These are phyloP conservation scores for Rhopalosiphum nymphaeae DNA, from an alignment of 2,888 invertebrate species.

Conservation along the genomic window DNA sequence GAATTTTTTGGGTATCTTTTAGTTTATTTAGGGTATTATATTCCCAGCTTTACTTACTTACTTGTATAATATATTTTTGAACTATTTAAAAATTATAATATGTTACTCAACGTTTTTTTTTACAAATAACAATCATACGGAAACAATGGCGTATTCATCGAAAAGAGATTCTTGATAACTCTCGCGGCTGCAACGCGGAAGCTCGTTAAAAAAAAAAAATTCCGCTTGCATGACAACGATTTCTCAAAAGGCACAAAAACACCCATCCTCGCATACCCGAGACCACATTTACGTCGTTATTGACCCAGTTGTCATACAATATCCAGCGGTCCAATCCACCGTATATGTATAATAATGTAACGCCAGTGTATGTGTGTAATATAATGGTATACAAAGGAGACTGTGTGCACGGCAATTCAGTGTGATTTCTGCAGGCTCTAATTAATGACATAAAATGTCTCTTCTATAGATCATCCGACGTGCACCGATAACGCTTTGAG, in stretches of 20 bases:
- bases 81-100: background rate
- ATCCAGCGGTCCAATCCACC: background rate
- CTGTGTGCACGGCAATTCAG: background rate
- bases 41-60: too few relatives aligned
- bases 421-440: background rate
- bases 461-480: background rate
- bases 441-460: background rate
- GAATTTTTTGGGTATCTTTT: too few relatives aligned
- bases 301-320: conserved; percentile 45
- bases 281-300: conserved; percentile 1
- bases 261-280: background rate
- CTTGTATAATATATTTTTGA: background rate
- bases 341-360: background rate
- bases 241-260: conserved; percentile 23
- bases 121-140: background rate
- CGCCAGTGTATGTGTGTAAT: background rate
- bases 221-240: conserved; percentile 21
- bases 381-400: background rate
- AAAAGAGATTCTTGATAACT: background rate
- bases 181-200: background rate
- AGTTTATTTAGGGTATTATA: too few relatives aligned
- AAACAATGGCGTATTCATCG: background rate
- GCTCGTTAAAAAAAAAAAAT: conserved; percentile 33
- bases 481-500: background rate
- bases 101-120: background rate